A percentile compares a stretch with the other conserved stretches of the same genome.
Evolutionary conservation across 2,113 vertebrate species (phyloP).

Genomic region (Cryptotis parvus): DNA sequence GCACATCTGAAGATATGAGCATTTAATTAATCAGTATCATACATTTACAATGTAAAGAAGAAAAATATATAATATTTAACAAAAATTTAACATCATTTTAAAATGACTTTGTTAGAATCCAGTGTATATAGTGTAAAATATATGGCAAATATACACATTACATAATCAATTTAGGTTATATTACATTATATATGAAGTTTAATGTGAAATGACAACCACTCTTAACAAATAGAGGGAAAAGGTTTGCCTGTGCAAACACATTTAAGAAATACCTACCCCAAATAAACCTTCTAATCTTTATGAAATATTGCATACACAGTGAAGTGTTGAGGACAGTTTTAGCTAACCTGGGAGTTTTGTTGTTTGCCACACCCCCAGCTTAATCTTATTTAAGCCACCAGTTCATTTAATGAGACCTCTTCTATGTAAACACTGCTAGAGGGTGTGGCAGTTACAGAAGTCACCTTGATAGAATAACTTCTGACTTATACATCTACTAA

Average conservation of each 20-base stretch:
- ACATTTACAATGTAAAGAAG: neutral
- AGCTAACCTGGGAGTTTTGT: too few relatives aligned
- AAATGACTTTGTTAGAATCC: neutral
- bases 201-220: neutral
- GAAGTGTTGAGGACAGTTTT: too few relatives aligned
- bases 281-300: neutral
- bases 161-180: neutral
- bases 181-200: neutral
- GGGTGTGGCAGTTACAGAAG: too few relatives aligned
- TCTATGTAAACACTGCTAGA: too few relatives aligned
- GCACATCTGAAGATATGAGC: neutral
- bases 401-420: too few relatives aligned
- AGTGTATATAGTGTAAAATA: neutral
- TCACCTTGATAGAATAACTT: too few relatives aligned
- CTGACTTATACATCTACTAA: too few relatives aligned
- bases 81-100: neutral
- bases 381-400: too few relatives aligned
- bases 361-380: too few relatives aligned
- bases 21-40: neutral
- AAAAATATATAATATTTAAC: neutral
- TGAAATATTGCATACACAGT: neutral
- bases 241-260: neutral
- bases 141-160: neutral
- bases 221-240: neutral
- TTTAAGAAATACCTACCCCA: too few relatives aligned